These are phyloP conservation scores for Tenthredo notha DNA, from an alignment of 2,888 invertebrate genomes.

Conservation along the genomic window DNA sequence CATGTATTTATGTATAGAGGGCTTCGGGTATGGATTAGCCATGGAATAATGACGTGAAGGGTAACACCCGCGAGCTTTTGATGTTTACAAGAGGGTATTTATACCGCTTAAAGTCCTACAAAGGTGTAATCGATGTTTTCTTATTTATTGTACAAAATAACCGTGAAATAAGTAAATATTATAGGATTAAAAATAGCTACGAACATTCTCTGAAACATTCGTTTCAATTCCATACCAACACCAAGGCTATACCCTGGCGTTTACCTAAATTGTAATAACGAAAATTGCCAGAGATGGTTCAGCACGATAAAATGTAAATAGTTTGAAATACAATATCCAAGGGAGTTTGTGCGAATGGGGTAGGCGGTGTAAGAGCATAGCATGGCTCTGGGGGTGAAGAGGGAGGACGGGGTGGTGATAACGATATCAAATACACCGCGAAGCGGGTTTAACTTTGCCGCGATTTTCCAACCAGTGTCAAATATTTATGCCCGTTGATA, in stretches of 20 bases:
- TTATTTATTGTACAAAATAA: not conserved
- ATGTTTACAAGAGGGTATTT: constrained; percentile 42
- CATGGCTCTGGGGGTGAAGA: not conserved
- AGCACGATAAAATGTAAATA: constrained; percentile 68
- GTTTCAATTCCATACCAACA: not conserved
- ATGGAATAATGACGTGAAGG: constrained; percentile 69
- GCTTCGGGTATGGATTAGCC: constrained; percentile 67
- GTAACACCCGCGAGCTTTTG: constrained; percentile 44
- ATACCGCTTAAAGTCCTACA: not conserved
- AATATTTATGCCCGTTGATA: constrained; percentile 71
- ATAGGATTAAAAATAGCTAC: not conserved
- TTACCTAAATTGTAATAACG: constrained; percentile 52
- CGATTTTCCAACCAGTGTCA: constrained; percentile 66
- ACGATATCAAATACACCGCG: constrained; percentile 62
- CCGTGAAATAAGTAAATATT: constrained; percentile 37
- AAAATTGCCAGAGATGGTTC: constrained; percentile 64
- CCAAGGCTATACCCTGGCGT: constrained; percentile 5
- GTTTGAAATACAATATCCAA: constrained; percentile 67
- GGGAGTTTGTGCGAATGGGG: constrained; percentile 61
- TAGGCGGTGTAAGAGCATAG: constrained; percentile 56
- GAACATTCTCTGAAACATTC: constrained; percentile 5
- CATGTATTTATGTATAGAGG: constrained; percentile 73
- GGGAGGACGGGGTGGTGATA: constrained; percentile 54
- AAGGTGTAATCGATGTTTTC: not conserved
- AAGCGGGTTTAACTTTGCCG: constrained; percentile 57